Conservation (phyloP, 1,140 invertebrate genomes). For the Notospermus geniculatus region DNA sequence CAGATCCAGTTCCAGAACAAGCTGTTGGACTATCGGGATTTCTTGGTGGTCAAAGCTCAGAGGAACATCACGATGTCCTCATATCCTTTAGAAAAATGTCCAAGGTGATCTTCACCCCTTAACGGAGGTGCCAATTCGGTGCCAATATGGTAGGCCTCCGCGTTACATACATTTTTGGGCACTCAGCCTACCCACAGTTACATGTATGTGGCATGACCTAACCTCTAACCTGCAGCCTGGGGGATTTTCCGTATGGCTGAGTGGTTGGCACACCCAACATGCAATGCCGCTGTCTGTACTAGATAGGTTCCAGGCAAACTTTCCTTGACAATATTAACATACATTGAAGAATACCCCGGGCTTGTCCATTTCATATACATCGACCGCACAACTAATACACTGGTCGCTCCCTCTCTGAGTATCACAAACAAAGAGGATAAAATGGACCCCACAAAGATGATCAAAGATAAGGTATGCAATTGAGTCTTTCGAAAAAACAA, state of each 20-base stretch:
- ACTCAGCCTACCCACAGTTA: neutral
- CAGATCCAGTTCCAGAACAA: slow-evolving; percentile 37
- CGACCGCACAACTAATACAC: slow-evolving; percentile 70
- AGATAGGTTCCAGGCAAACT: no score
- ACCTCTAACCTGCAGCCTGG: neutral
- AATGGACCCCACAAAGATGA: slow-evolving; percentile 27
- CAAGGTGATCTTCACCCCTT: no score
- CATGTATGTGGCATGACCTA: neutral
- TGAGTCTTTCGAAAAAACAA: neutral
- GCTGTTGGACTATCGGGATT: slow-evolving; percentile 64
- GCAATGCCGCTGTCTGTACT: no score
- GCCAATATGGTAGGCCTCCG: neutral
- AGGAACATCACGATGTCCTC: slow-evolving; percentile 76
- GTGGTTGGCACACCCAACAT: neutral
- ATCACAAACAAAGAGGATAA: slow-evolving; percentile 24
- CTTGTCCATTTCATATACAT: slow-evolving; percentile 83
- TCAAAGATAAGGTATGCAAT: slow-evolving; percentile 33
- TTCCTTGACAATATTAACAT: slow-evolving; percentile 76
- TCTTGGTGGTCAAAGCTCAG: slow-evolving; percentile 72
- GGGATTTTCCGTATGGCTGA: neutral
- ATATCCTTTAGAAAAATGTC: slow-evolving; percentile 65
- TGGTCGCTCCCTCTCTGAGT: slow-evolving; percentile 74
- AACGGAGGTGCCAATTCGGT: neutral
- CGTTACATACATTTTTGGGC: neutral
- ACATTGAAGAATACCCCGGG: slow-evolving; percentile 84